These are phyloP conservation scores for Chaunax sp. DNA, from an alignment of 2,797 vertebrate genomes.

Conservation along the genomic window DNA sequence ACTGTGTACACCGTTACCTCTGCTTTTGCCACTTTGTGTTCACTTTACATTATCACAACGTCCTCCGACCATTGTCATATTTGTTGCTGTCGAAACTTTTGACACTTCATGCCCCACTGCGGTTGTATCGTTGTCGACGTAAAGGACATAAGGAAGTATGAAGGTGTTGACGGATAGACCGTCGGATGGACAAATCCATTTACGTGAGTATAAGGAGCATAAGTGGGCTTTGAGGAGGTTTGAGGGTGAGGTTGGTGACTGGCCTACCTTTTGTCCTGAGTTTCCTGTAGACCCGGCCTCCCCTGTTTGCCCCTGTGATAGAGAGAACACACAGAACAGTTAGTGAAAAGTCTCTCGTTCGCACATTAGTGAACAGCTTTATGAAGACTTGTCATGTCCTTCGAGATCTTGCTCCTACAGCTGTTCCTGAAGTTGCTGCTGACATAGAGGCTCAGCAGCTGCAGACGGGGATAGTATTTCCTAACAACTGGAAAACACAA, in stretches of 20 bases:
- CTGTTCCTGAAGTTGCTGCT: slow-evolving; percentile 71
- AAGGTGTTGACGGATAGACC: too few relatives aligned
- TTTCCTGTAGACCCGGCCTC: slow-evolving; percentile 57
- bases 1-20: too few relatives aligned
- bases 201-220: too few relatives aligned
- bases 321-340: slow-evolving; percentile 57
- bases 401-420: slow-evolving; percentile 67
- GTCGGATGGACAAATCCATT: too few relatives aligned
- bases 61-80: too few relatives aligned
- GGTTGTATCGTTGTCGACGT: too few relatives aligned
- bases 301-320: slow-evolving; percentile 69
- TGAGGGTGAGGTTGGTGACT: neutral
- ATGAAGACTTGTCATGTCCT: slow-evolving; percentile 66
- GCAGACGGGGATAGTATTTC: slow-evolving; percentile 75
- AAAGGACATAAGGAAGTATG: too few relatives aligned
- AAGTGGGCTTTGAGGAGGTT: too few relatives aligned
- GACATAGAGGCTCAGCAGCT: slow-evolving; percentile 78
- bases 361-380: slow-evolving; percentile 76
- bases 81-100: too few relatives aligned
- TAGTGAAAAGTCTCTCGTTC: slow-evolving; percentile 74
- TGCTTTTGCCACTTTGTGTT: too few relatives aligned
- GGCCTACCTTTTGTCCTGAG: slow-evolving; percentile 71
- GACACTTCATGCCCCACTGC: too few relatives aligned
- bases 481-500: slow-evolving; percentile 72
- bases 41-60: too few relatives aligned